Conservation (phyloP, 2,113 vertebrate species). For the Penelope pileata region DNA sequence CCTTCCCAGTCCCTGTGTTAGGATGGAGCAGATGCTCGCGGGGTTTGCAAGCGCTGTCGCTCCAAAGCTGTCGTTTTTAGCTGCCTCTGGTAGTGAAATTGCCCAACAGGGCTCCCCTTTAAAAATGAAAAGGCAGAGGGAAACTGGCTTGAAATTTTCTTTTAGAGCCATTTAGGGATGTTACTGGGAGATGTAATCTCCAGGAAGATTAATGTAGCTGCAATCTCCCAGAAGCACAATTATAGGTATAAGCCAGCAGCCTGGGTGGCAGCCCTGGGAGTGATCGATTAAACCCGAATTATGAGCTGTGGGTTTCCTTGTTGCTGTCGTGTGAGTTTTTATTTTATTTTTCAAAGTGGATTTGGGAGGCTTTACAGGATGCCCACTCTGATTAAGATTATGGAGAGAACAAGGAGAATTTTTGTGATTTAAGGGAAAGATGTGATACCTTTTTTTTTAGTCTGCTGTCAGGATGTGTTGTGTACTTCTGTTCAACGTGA, state of each 20-base stretch:
- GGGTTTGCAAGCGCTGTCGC: constrained; percentile 47
- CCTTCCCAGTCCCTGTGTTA: constrained; percentile 45
- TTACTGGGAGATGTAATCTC: constrained; percentile 37
- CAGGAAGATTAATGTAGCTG: constrained; percentile 55
- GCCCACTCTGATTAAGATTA: neutral
- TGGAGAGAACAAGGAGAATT: neutral
- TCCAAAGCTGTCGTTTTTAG: constrained; percentile 49
- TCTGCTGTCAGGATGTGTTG: neutral
- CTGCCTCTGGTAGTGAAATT: constrained; percentile 50
- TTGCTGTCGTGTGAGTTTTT: fast-evolving
- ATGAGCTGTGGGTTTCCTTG: neutral
- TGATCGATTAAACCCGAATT: neutral
- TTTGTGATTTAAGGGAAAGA: neutral
- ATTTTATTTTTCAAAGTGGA: fast-evolving
- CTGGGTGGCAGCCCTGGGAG: neutral
- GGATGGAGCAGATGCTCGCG: constrained; percentile 59
- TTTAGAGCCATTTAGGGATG: constrained; percentile 33
- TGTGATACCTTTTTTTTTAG: neutral
- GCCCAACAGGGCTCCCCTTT: neutral
- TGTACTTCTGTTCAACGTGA: neutral
- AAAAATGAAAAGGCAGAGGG: constrained; percentile 30
- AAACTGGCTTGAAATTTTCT: neutral
- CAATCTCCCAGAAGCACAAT: constrained; percentile 33
- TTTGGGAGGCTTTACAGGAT: neutral
- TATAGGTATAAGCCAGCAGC: constrained; percentile 7